A percentile compares a stretch with the other conserved stretches of the same genome.
phyloP scores from a whole-genome alignment of 2,113 vertebrate genomes.

The Dasypus novemcinctus region DNA sequence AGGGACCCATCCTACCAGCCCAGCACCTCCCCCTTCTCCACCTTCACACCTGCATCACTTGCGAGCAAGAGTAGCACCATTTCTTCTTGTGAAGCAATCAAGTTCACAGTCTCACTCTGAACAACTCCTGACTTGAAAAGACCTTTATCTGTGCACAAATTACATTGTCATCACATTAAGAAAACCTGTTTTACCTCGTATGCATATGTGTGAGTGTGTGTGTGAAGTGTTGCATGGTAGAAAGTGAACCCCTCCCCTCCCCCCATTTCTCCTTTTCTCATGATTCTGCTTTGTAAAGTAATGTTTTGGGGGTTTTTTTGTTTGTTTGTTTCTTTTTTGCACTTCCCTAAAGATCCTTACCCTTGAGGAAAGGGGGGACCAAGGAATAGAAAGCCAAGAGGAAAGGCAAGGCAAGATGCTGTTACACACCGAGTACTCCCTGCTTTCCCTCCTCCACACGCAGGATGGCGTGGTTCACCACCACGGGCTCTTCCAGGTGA shows the following conservation, averaged over 20 bases:
- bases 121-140: background rate
- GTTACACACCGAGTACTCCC: slow-evolving; percentile 96
- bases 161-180: background rate
- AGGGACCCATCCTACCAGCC: background rate
- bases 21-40: background rate
- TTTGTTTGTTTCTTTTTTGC: no score
- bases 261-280: background rate
- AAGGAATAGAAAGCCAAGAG: slow-evolving; percentile 94
- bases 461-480: slow-evolving; percentile 99
- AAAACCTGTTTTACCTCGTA: background rate
- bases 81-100: background rate
- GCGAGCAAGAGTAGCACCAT: background rate
- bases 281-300: background rate
- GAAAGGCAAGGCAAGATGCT: slow-evolving; percentile 99
- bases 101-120: background rate
- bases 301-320: no score
- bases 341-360: slow-evolving; percentile 92
- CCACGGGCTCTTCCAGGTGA: slow-evolving; percentile 98
- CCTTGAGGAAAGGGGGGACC: slow-evolving; percentile 93
- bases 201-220: background rate
- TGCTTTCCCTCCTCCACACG: slow-evolving; percentile 95
- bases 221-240: background rate
- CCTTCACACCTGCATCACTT: background rate
- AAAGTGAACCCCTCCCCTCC: background rate
- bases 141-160: background rate